phyloP scores from a whole-genome alignment of 2,113 vertebrate genomes.

The Raja brachyura region DNA sequence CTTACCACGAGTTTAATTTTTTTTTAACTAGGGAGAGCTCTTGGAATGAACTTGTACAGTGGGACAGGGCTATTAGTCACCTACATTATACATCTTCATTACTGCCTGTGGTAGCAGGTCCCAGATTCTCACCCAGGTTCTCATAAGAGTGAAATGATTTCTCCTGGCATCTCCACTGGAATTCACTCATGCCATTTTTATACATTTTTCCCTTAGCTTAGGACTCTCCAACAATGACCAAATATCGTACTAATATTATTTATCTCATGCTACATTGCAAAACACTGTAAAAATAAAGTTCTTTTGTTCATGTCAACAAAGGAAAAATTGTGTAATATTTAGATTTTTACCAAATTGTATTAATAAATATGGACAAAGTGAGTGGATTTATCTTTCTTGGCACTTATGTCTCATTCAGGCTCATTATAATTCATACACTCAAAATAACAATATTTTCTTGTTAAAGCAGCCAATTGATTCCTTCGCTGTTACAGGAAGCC shows the following conservation, averaged over 20 bases:
- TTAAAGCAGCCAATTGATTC: not conserved
- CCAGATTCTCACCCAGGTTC: no score
- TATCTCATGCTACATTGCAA: not conserved
- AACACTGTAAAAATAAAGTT: not conserved
- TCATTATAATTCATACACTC: not conserved
- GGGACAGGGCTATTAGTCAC: no score
- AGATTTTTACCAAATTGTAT: not conserved
- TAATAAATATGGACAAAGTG: not conserved
- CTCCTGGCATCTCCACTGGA: no score
- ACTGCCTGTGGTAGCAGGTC: no score
- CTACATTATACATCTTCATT: no score
- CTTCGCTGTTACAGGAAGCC: not conserved
- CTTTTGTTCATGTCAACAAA: not conserved
- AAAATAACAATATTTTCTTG: not conserved
- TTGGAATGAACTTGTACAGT: no score
- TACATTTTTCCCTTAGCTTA: no score
- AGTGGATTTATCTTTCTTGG: not conserved
- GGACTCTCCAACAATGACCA: no score
- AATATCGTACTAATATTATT: not conserved
- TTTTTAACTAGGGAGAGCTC: no score
- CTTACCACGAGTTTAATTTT: no score
- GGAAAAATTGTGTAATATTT: not conserved
- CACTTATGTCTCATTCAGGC: not conserved
- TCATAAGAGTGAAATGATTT: no score
- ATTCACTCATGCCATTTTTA: no score